Percentiles rank a stretch among this genome's conserved stretches.
phyloP scores from a whole-genome alignment of 2,113 vertebrate genomes.

The Rhabdornis inornatus region DNA sequence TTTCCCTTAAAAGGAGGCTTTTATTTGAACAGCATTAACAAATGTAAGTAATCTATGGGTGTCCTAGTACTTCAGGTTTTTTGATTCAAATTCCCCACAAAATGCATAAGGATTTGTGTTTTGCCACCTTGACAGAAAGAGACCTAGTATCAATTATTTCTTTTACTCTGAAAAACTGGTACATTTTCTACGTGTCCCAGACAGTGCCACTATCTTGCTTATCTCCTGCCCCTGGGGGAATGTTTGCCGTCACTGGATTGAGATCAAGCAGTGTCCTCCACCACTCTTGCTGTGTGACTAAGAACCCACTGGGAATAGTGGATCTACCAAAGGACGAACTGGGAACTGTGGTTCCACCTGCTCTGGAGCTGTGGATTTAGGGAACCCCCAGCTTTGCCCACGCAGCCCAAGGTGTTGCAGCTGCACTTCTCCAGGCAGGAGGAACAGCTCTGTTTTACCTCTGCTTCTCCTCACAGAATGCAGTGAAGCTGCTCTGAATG shows the following conservation, averaged over 20 bases:
- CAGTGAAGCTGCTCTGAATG: background rate
- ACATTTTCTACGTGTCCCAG: background rate
- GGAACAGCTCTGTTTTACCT: background rate
- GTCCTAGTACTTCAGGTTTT: background rate
- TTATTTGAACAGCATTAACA: background rate
- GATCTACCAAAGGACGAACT: background rate
- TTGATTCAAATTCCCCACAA: background rate
- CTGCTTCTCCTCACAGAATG: background rate
- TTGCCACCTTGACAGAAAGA: background rate
- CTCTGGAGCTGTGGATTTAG: background rate
- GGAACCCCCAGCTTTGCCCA: background rate
- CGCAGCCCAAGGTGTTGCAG: background rate
- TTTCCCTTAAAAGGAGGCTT: background rate
- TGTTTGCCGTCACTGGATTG: fast-evolving
- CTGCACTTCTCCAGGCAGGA: background rate
- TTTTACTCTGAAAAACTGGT: background rate
- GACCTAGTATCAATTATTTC: background rate
- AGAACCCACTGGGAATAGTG: background rate
- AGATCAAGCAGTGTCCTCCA: no score
- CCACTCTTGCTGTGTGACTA: background rate
- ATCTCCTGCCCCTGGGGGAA: fast-evolving
- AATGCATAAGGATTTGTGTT: background rate
- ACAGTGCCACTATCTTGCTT: background rate
- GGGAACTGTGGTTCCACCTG: background rate
- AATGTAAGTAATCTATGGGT: background rate